phyloP scores from a whole-genome alignment of 2,113 vertebrate species.

The Thalassoma bifasciatum region DNA sequence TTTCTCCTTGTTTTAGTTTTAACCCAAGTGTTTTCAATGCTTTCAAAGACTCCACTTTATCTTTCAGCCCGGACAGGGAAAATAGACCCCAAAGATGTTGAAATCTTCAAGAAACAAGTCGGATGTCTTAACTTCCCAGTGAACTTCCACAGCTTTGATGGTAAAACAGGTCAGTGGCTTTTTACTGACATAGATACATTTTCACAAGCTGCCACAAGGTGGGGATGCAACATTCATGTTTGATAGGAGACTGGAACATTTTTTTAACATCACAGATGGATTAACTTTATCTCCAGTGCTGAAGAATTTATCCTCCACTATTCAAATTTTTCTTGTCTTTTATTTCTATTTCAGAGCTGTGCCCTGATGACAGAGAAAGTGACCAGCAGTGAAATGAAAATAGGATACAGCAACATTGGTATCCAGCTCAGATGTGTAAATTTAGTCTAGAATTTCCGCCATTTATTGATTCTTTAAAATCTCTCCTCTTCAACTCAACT shows the following conservation, averaged over 20 bases:
- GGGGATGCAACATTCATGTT: constrained; percentile 1
- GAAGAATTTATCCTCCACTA: not conserved
- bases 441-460: not conserved
- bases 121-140: constrained; percentile 74
- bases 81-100: constrained; percentile 59
- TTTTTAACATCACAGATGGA: not conserved
- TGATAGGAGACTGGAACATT: not conserved
- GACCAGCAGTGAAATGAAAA: constrained; percentile 27
- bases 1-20: not conserved
- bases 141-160: constrained; percentile 67
- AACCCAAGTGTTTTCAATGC: not conserved
- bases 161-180: constrained; percentile 63
- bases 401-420: not conserved
- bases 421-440: constrained; percentile 17
- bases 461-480: no score
- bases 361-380: constrained; percentile 58
- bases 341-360: constrained; percentile 72
- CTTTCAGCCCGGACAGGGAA: constrained; percentile 73
- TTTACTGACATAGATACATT: not conserved
- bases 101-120: constrained; percentile 71
- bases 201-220: constrained; percentile 42
- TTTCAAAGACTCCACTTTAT: not conserved
- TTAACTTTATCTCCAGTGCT: not conserved
- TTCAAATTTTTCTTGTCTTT: constrained; percentile 5
- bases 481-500: not conserved